Evolutionary conservation across 30 jellyfish, hydroid and myxozoan genomes (phyloP).

Genomic region (Chrysaora quinquecirrha): DNA sequence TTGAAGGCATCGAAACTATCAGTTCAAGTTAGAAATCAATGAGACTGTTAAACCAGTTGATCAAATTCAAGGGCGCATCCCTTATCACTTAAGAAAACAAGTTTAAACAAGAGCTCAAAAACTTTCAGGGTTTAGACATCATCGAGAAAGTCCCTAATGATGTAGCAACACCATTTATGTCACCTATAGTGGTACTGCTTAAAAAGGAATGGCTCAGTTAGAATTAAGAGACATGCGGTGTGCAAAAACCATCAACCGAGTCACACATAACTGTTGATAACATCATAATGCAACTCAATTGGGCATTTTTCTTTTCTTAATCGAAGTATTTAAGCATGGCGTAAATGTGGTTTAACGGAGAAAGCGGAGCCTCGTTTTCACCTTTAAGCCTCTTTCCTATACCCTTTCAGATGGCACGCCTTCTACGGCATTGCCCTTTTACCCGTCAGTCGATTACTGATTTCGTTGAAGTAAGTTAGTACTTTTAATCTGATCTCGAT

Average conservation of each 20-base stretch:
- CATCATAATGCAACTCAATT: slow-evolving; percentile 27
- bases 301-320: slow-evolving; percentile 33
- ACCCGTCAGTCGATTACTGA: no score
- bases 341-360: no score
- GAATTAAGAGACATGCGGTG: slow-evolving; percentile 42
- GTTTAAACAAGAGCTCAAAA: slow-evolving; percentile 7
- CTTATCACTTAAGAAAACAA: slow-evolving; percentile 14
- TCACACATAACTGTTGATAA: slow-evolving; percentile 49
- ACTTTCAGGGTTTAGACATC: slow-evolving; percentile 4
- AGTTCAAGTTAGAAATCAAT: slow-evolving; percentile 6
- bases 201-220: slow-evolving; percentile 17
- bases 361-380: no score
- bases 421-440: no score
- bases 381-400: no score
- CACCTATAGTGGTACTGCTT: slow-evolving; percentile 25
- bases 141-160: slow-evolving; percentile 15
- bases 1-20: slow-evolving; percentile 19
- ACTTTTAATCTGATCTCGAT: no score
- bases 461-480: no score
- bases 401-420: no score
- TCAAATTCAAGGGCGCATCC: slow-evolving; percentile 34
- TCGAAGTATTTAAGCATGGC: no score
- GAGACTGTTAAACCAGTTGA: slow-evolving; percentile 29
- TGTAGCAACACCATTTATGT: slow-evolving; percentile 44
- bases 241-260: slow-evolving; percentile 41